phyloP scores from a whole-genome alignment of 1,140 invertebrate species.

The Drosophila rhopaloa region DNA sequence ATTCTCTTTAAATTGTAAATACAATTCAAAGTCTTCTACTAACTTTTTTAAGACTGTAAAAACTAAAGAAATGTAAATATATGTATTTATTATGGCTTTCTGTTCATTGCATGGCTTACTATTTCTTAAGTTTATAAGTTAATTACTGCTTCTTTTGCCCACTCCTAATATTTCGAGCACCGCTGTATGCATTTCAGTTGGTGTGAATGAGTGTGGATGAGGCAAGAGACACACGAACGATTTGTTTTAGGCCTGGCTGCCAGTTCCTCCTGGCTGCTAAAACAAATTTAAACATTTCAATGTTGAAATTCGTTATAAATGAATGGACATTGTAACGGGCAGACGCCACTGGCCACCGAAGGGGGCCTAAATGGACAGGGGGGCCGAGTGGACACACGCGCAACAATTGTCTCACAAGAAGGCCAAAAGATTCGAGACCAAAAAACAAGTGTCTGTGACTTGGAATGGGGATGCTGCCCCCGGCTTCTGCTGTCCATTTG shows the following conservation, averaged over 20 bases:
- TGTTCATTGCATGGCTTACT: no score
- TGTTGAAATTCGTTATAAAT: conserved; percentile 80
- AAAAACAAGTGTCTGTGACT: conserved; percentile 31
- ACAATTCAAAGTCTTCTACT: no score
- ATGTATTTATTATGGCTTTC: no score
- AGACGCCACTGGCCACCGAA: conserved; percentile 23
- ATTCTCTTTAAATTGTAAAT: no score
- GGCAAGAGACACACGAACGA: conserved; percentile 18
- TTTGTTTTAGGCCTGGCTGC: conserved; percentile 24
- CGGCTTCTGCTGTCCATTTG: conserved; percentile 7
- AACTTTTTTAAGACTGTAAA: no score
- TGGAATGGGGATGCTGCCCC: conserved; percentile 12
- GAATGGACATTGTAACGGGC: conserved; percentile 73
- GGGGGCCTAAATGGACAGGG: conserved; percentile 6
- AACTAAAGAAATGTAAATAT: no score
- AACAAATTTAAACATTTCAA: conserved; percentile 72
- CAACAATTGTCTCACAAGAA: conserved; percentile 42
- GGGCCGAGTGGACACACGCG: conserved; percentile 28
- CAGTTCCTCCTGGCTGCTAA: conserved; percentile 47
- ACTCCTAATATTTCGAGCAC: neutral
- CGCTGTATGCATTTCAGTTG: neutral
- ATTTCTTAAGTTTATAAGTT: no score
- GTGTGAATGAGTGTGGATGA: conserved; percentile 22
- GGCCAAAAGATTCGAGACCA: neutral
- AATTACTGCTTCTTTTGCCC: neutral